A percentile compares a stretch with the other conserved stretches of the same genome.
These are phyloP conservation scores for Nannospalax galili DNA, from an alignment of 2,113 vertebrate genomes.

Conservation along the genomic window DNA sequence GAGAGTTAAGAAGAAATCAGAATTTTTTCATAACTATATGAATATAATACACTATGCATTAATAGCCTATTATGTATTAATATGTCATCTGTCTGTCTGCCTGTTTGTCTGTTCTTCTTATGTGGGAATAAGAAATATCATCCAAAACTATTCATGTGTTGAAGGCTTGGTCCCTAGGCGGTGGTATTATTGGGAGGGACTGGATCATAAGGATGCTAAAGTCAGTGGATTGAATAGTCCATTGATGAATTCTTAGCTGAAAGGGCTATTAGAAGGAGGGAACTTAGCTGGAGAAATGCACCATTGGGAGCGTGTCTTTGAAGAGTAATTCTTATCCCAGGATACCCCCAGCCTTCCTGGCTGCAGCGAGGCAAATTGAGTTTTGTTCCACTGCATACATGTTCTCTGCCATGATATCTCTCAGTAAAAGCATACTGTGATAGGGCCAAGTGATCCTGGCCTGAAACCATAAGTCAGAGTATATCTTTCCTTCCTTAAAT, in stretches of 20 bases:
- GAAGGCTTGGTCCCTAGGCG: neutral
- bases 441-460: too few species aligned
- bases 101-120: neutral
- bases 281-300: neutral
- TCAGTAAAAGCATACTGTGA: neutral
- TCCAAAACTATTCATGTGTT: neutral
- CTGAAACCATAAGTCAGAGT: neutral
- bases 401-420: neutral
- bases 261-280: neutral
- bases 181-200: neutral
- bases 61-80: neutral
- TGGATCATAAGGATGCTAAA: neutral
- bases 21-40: neutral
- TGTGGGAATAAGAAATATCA: neutral
- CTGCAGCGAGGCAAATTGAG: neutral
- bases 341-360: neutral
- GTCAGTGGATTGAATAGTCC: too few species aligned
- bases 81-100: neutral
- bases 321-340: neutral
- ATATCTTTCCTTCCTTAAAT: neutral
- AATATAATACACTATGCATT: neutral
- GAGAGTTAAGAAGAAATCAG: conserved; percentile 1
- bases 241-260: neutral
- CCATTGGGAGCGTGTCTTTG: neutral
- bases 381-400: neutral